Conservation (phyloP, 2,888 invertebrate species). For the Pyralis farinalis region DNA sequence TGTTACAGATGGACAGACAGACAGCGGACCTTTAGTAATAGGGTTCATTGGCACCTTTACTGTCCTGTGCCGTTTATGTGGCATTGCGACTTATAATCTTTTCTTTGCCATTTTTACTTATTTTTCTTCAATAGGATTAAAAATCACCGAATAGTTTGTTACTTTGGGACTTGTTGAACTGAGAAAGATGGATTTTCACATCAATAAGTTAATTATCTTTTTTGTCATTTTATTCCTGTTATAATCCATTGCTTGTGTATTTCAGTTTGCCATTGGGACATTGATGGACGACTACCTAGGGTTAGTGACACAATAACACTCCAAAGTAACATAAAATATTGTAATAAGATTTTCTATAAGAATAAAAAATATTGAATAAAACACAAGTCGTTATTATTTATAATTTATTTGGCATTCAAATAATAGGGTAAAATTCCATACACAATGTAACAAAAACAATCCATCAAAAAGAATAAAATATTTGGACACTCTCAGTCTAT, state of each 20-base stretch:
- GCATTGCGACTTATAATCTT: no score
- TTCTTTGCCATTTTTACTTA: no score
- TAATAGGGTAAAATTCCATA: slow-evolving; percentile 68
- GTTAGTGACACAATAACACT: slow-evolving; percentile 76
- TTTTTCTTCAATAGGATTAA: no score
- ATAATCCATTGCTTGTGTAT: slow-evolving; percentile 55
- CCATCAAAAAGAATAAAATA: slow-evolving; percentile 66
- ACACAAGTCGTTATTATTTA: slow-evolving; percentile 42
- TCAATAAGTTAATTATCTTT: no score
- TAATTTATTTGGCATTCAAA: slow-evolving; percentile 80
- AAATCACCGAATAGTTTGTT: no score
- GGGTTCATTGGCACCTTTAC: no score
- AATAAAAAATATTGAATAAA: slow-evolving; percentile 24
- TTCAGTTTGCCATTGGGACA: slow-evolving; percentile 98
- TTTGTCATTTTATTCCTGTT: no score
- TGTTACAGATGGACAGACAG: no score
- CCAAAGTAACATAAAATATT: slow-evolving; percentile 17
- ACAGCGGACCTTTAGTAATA: no score
- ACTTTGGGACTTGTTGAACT: no score
- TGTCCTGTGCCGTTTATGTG: no score
- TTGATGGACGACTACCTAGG: slow-evolving; percentile 99
- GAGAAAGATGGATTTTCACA: no score
- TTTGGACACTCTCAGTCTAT: slow-evolving; percentile 79
- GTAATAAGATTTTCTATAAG: slow-evolving; percentile 19
- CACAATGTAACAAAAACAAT: slow-evolving; percentile 73